Base-by-base conservation (phyloP, 2,113 vertebrate species). In the Platichthys stellatus region DNA sequence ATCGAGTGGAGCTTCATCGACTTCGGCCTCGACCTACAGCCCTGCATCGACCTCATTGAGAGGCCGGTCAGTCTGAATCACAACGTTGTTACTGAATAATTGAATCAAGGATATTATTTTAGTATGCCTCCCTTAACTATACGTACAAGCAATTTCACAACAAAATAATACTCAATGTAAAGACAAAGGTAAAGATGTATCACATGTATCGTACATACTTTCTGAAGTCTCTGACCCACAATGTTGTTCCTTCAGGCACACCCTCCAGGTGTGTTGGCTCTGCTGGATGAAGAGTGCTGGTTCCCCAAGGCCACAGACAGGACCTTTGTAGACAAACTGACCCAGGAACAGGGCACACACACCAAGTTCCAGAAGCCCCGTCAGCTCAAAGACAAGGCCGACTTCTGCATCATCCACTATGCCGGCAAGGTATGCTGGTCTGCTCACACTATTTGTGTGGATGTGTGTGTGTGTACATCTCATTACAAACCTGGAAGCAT, bases 1-100 rank as follows among this genome's bases (percentile, higher is more conserved):
- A 99, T 99, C 17, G 97, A 99, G 93, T 99, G 98, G 98, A 99
- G 96, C 90, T 99, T 99, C 93, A 99, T 99, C 24, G 98, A 99
- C 82, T 99, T 99, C 0, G 98, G 98, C 63, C 93, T 99, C 3
- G 98, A 99, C 75, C 94, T 99, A 83, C 98, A 99, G 91, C 98
- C 98, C 13, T 99, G 98, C 92, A 99, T 99, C 8, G 97, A 98
- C 88, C 95, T 99, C 63, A 99, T 99, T 2, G 98, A 99, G 93
- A 95, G 96, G 74, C 96, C 98, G 18, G 98, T 99, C 76, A 92
- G 96, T 94, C 56, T 40, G 45, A 57, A 49, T n/a, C 15, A 35
- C 12, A n/a, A 7, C 7, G n/a, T 56, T 54, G 45, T 49, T 5
- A 49, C 15, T 21, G n/a, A n/a, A 3, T 5, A 54, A 56, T 21